These are phyloP conservation scores for Ametastegia equiseti DNA, from an alignment of 2,888 invertebrate genomes.

Conservation along the genomic window DNA sequence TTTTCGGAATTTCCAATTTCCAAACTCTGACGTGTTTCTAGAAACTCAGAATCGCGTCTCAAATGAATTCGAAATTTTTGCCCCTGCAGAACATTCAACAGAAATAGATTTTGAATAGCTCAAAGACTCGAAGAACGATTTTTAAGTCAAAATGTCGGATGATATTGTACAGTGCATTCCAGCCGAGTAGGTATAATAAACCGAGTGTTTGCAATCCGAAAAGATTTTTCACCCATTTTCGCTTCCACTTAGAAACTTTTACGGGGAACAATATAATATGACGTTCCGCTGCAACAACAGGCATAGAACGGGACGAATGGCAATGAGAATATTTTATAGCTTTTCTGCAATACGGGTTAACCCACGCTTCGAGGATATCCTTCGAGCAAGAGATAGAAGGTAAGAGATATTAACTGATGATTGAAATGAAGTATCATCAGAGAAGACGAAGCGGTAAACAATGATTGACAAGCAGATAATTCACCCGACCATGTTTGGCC, in stretches of 20 bases:
- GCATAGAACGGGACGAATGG: constrained; percentile 32
- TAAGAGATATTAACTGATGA: background rate
- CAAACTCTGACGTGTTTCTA: too few species aligned
- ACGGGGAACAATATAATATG: constrained; percentile 13
- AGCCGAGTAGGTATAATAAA: constrained; percentile 17
- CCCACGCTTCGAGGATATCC: background rate
- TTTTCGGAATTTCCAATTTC: too few species aligned
- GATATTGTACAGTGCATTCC: background rate
- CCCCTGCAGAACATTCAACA: too few species aligned
- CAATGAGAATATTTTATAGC: constrained; percentile 36
- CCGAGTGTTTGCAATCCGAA: constrained; percentile 27
- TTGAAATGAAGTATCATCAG: background rate
- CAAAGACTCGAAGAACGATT: too few species aligned
- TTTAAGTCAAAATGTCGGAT: background rate
- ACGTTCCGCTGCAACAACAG: constrained; percentile 34
- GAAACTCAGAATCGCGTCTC: too few species aligned
- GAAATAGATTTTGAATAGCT: too few species aligned
- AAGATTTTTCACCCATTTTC: constrained; percentile 22
- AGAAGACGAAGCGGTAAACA: background rate
- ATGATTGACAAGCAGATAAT: too few species aligned
- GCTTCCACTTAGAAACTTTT: constrained; percentile 28
- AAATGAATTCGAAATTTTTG: too few species aligned
- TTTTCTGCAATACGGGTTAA: background rate
- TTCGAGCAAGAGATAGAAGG: background rate
- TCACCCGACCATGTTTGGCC: too few species aligned